Evolutionary conservation across 2,113 vertebrate species (phyloP).

Genomic region (Tragelaphus imberbis): DNA sequence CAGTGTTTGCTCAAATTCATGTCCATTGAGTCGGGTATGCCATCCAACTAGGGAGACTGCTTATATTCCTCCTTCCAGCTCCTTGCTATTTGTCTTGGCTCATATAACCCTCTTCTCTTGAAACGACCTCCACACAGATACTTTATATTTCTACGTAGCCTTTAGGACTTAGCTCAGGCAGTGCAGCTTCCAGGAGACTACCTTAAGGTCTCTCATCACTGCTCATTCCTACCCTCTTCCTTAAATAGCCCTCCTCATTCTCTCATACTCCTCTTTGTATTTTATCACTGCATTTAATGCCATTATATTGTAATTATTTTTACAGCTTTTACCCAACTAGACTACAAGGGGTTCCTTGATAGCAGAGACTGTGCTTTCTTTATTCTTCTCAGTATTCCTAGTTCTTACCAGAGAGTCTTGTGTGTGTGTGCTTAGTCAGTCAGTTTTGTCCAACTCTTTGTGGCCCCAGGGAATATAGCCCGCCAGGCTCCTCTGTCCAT

Average conservation of each 20-base stretch:
- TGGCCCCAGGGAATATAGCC: not conserved
- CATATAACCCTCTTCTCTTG: not conserved
- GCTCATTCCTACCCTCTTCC: not conserved
- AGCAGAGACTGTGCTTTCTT: not conserved
- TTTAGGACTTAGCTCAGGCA: not conserved
- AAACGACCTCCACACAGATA: not conserved
- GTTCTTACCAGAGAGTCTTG: not conserved
- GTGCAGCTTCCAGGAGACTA: not conserved
- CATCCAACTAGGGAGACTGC: not conserved
- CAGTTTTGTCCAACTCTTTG: not conserved
- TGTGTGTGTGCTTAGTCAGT: not conserved
- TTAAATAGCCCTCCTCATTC: not conserved
- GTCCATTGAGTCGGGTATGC: not conserved
- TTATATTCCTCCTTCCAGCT: not conserved
- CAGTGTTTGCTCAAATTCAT: not conserved
- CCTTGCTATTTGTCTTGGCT: not conserved
- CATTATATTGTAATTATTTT: not conserved
- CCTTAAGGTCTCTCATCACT: not conserved
- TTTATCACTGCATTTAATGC: not conserved
- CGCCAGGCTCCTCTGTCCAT: not conserved
- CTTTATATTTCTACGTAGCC: not conserved
- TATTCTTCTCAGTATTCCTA: not conserved
- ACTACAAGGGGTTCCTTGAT: not conserved
- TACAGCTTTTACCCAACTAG: not conserved
- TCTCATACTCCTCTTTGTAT: not conserved